phyloP scores from a whole-genome alignment of 2,888 invertebrate genomes.

The Xanthostigma xanthostigma region DNA sequence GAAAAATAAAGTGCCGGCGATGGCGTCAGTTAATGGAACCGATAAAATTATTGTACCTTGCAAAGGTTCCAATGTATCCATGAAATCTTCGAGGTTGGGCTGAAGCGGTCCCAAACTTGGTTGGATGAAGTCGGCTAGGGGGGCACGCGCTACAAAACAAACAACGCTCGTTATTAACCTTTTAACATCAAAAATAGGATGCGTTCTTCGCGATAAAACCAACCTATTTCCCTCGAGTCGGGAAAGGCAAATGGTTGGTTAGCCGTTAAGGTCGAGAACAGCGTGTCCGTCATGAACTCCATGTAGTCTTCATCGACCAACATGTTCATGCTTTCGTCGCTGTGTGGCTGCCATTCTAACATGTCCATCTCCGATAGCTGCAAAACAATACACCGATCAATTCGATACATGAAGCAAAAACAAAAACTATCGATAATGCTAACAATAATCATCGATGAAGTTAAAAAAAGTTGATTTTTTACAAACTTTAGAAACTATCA shows the following conservation, averaged over 20 bases:
- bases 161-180: constrained; percentile 7
- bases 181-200: no score
- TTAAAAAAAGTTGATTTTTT: no score
- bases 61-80: constrained; percentile 76
- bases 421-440: background rate
- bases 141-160: constrained; percentile 55
- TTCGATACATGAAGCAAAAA: background rate
- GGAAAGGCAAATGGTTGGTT: constrained; percentile 92
- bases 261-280: constrained; percentile 71
- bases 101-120: constrained; percentile 94
- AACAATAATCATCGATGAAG: no score
- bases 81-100: constrained; percentile 90
- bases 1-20: background rate
- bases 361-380: constrained; percentile 60
- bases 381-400: constrained; percentile 11
- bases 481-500: no score
- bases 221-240: constrained; percentile 91
- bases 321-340: constrained; percentile 53
- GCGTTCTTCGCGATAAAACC: constrained; percentile 15
- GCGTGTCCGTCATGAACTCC: constrained; percentile 77
- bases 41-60: constrained; percentile 45
- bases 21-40: no score
- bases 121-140: constrained; percentile 92
- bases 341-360: constrained; percentile 53
- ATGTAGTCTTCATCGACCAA: constrained; percentile 75